phyloP scores from a whole-genome alignment of 2,888 invertebrate genomes.

The Tinea pellionella region DNA sequence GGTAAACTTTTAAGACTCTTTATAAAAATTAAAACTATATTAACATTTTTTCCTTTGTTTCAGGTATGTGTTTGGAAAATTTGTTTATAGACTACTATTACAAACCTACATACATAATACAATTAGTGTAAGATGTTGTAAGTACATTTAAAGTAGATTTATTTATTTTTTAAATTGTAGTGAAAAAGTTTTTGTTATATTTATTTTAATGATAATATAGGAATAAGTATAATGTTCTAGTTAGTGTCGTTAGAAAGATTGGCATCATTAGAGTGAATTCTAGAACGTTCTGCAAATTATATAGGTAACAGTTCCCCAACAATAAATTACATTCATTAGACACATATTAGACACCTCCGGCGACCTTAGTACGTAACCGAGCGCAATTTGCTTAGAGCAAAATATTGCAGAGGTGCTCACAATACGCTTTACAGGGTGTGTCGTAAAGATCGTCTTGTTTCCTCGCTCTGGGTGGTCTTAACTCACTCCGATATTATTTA shows the following conservation, averaged over 20 bases:
- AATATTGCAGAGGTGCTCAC: slow-evolving; percentile 62
- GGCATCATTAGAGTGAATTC: slow-evolving; percentile 11
- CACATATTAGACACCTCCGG: slow-evolving; percentile 62
- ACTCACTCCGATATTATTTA: slow-evolving; percentile 64
- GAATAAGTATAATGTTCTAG: not conserved
- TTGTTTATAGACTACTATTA: no score
- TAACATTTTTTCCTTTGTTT: no score
- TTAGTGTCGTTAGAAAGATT: not conserved
- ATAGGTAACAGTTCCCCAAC: slow-evolving; percentile 15
- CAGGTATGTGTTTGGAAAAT: no score
- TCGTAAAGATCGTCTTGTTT: slow-evolving; percentile 55
- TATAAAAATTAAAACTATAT: no score
- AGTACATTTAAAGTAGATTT: no score
- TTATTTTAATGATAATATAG: not conserved
- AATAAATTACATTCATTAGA: slow-evolving; percentile 47
- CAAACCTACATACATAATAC: no score
- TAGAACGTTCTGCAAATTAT: slow-evolving; percentile 13
- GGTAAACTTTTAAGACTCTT: no score
- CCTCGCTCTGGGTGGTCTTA: slow-evolving; percentile 63
- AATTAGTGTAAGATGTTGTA: no score
- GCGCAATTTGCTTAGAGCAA: slow-evolving; percentile 65
- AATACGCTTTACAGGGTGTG: slow-evolving; percentile 45
- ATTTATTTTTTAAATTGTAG: no score
- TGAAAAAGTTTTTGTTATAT: no score
- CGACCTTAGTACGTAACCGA: slow-evolving; percentile 18